phyloP scores from a whole-genome alignment of 1,140 invertebrate species.

The Zaprionus ghesquierei region DNA sequence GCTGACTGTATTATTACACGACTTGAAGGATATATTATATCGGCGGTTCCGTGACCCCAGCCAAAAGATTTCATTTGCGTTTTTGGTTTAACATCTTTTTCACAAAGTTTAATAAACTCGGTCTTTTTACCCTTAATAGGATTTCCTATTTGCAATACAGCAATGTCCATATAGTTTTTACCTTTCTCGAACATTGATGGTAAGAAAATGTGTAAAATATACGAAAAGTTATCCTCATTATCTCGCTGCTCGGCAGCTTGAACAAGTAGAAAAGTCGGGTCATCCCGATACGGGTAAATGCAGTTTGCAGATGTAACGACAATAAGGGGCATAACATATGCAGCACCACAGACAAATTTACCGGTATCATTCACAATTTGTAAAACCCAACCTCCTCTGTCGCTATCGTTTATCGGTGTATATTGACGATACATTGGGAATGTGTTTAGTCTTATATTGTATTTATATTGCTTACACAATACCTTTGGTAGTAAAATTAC shows the following conservation, averaged over 20 bases:
- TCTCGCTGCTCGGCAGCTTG: not conserved
- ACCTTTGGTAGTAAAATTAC: not conserved
- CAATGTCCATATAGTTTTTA: conserved; percentile 39
- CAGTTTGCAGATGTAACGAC: conserved; percentile 43
- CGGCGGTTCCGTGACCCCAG: conserved; percentile 11
- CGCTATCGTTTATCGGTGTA: not conserved
- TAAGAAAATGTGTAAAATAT: conserved; percentile 10
- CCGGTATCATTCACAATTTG: conserved; percentile 23
- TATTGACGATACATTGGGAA: not conserved
- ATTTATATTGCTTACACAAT: not conserved
- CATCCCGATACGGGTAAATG: conserved; percentile 11
- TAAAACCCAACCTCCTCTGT: conserved; percentile 27
- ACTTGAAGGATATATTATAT: conserved; percentile 1
- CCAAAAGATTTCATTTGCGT: not conserved
- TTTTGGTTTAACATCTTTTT: not conserved
- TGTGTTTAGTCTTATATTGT: not conserved
- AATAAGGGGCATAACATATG: conserved; percentile 34
- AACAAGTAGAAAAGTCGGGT: not conserved
- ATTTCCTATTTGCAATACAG: conserved; percentile 13
- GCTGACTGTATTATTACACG: not conserved
- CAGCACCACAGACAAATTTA: conserved; percentile 28
- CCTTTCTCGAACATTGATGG: not conserved
- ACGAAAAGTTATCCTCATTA: conserved; percentile 11
- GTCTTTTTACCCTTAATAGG: conserved; percentile 15
- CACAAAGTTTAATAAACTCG: conserved; percentile 22